Conservation (phyloP, 2,888 invertebrate species). For the Tribolium freemani region DNA sequence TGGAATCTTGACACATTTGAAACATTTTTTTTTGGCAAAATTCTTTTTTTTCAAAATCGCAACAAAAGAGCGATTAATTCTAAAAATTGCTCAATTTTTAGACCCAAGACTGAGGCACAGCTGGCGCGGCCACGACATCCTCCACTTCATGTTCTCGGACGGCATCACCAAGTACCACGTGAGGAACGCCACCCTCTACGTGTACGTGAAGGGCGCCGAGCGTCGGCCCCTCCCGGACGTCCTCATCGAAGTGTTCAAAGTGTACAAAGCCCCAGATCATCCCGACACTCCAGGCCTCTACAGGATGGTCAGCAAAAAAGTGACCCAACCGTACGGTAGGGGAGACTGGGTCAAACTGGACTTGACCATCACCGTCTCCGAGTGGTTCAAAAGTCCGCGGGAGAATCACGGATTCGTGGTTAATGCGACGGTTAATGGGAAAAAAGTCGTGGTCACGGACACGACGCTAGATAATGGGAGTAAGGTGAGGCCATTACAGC, state of each 20-base stretch:
- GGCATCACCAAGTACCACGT: constrained; percentile 80
- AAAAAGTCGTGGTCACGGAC: constrained; percentile 79
- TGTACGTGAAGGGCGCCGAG: constrained; percentile 73
- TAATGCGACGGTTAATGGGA: constrained; percentile 75
- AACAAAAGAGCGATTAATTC: background rate
- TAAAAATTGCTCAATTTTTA: constrained; percentile 64
- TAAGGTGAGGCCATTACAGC: constrained; percentile 54
- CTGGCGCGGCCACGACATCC: constrained; percentile 77
- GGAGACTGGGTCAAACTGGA: constrained; percentile 84
- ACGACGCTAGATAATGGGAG: constrained; percentile 72
- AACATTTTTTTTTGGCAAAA: too few species aligned
- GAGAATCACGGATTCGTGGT: constrained; percentile 85
- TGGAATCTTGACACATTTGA: too few species aligned
- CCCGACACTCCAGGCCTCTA: constrained; percentile 59
- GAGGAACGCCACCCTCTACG: constrained; percentile 77
- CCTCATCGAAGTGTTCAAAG: constrained; percentile 64
- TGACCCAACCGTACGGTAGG: constrained; percentile 71
- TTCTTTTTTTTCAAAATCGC: too few species aligned
- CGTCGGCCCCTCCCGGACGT: constrained; percentile 64
- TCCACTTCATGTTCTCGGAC: constrained; percentile 81
- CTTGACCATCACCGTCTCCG: constrained; percentile 80
- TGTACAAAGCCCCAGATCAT: constrained; percentile 60
- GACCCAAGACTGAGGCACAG: constrained; percentile 78
- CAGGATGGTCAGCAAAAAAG: constrained; percentile 65
- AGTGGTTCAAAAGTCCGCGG: constrained; percentile 82